Evolutionary conservation across 2,888 invertebrate species (phyloP).

Genomic region (Brenthis daphne): DNA sequence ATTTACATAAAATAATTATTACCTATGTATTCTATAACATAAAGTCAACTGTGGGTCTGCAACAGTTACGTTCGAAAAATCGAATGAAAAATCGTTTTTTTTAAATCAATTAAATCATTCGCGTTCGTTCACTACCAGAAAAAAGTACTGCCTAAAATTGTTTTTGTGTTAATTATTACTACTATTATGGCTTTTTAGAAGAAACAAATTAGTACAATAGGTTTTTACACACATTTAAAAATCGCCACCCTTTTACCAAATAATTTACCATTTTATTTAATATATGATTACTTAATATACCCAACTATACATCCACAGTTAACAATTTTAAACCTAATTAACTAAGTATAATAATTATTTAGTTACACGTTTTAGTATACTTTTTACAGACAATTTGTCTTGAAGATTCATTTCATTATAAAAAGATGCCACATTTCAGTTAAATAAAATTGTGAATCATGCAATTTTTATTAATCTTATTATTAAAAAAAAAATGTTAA

Average conservation of each 20-base stretch:
- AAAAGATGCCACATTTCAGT: constrained; percentile 23
- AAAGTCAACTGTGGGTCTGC: constrained; percentile 40
- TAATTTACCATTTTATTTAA: constrained; percentile 4
- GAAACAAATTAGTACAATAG: too few species aligned
- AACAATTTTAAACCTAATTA: constrained; percentile 54
- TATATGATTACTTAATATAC: constrained; percentile 29
- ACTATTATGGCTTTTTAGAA: too few species aligned
- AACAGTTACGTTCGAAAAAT: background rate
- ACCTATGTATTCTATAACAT: constrained; percentile 36
- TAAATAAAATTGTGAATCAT: constrained; percentile 24
- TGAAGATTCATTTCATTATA: constrained; percentile 41
- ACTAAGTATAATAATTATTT: constrained; percentile 50
- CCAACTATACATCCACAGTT: constrained; percentile 43
- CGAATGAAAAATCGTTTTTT: background rate
- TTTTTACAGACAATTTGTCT: constrained; percentile 65
- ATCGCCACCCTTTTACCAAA: constrained; percentile 1
- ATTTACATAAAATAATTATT: constrained; percentile 46
- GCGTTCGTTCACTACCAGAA: too few species aligned
- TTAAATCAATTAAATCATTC: background rate
- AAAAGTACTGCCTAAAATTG: too few species aligned
- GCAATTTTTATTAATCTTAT: constrained; percentile 1
- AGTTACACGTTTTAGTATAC: constrained; percentile 60
- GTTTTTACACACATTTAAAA: background rate
- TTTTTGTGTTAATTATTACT: too few species aligned
- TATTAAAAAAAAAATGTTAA: constrained; percentile 2